These are phyloP conservation scores for Myotis vivesi DNA, from an alignment of 2,797 vertebrate species.

Conservation along the genomic window DNA sequence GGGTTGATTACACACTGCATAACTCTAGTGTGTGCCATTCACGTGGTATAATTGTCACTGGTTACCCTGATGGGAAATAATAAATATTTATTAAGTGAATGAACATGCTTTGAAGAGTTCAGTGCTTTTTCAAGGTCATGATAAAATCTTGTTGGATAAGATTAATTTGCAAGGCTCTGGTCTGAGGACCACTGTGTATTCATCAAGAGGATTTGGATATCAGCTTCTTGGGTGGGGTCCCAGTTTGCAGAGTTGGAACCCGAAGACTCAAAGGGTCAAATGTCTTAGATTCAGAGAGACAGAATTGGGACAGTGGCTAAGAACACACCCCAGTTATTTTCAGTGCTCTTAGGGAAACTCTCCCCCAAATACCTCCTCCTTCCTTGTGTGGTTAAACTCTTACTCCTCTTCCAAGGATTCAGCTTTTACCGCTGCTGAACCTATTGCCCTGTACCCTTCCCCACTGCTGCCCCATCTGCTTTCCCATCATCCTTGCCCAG, in stretches of 20 bases:
- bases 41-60: not conserved
- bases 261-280: not conserved
- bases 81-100: slow-evolving; percentile 22
- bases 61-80: not conserved
- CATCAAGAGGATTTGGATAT: not conserved
- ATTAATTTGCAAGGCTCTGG: not conserved
- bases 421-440: slow-evolving; percentile 1
- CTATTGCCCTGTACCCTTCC: not conserved
- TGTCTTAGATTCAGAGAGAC: not conserved
- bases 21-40: not conserved
- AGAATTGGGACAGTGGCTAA: not conserved
- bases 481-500: not conserved
- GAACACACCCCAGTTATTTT: not conserved
- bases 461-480: not conserved
- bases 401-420: not conserved
- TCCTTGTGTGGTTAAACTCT: not conserved
- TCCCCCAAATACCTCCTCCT: not conserved
- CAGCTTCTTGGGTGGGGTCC: not conserved
- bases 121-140: slow-evolving; percentile 1
- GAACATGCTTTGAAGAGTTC: slow-evolving; percentile 7
- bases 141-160: not conserved
- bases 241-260: not conserved
- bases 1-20: not conserved
- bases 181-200: not conserved
- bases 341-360: slow-evolving; percentile 10